A percentile compares a stretch with the other conserved stretches of the same genome.
Conservation (phyloP, 1,140 invertebrate species). For the Philotrypesis tridentata region DNA sequence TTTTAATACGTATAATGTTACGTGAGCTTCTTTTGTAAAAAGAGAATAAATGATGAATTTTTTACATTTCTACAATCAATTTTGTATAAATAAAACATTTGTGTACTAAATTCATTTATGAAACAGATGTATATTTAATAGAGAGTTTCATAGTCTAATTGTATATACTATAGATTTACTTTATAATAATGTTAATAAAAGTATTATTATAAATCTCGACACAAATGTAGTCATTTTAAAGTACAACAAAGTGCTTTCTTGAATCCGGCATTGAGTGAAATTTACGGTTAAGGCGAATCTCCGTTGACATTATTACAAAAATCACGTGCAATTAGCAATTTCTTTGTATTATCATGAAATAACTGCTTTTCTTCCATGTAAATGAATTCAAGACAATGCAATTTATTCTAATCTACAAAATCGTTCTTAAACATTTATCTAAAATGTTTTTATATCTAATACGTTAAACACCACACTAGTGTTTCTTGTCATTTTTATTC, state of each 20-base stretch:
- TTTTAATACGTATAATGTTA: background rate
- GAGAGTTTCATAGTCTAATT: background rate
- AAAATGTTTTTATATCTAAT: too few species aligned
- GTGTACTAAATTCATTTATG: slow-evolving; percentile 21
- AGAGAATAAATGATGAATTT: background rate
- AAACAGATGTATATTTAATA: slow-evolving; percentile 10
- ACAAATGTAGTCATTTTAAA: background rate
- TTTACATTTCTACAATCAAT: slow-evolving; percentile 11
- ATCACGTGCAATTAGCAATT: background rate
- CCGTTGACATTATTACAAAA: background rate
- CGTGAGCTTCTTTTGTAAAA: slow-evolving; percentile 9
- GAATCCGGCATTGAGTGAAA: background rate
- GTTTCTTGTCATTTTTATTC: slow-evolving; percentile 14
- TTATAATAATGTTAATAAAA: slow-evolving; percentile 34
- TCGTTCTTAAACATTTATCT: too few species aligned
- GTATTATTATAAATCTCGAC: slow-evolving; percentile 23
- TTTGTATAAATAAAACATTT: slow-evolving; percentile 20
- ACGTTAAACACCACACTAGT: background rate
- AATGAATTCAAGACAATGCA: background rate
- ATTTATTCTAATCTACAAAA: too few species aligned
- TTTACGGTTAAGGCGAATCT: slow-evolving; percentile 40
- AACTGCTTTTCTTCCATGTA: background rate
- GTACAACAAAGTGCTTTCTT: background rate
- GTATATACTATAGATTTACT: slow-evolving; percentile 34
- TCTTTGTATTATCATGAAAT: background rate